Base-by-base conservation (phyloP, 92 coral and sea anemone species). In the Scolanthus callimorphus region DNA sequence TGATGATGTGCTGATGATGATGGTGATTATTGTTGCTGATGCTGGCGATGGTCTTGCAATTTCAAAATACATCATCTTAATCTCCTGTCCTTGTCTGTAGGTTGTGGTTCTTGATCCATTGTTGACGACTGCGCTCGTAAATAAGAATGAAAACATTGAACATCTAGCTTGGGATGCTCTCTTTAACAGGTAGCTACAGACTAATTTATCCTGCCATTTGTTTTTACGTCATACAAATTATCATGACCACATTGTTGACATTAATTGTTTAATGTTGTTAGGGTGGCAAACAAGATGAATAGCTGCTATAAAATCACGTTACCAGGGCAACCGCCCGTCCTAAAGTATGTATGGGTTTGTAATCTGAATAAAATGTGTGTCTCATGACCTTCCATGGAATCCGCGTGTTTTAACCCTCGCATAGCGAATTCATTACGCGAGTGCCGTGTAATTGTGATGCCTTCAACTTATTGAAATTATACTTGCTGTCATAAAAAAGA, bases 131-230 rank as follows among this genome's bases (percentile, higher is more conserved):
- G 88, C 88, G 29, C 60, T 89, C 22, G 55, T 94, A 13, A 90
- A 78, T 53, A 89, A 78, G 51, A 80, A 88, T 53, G 97, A 83
- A 53, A 78, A 71, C 45, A 47, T 78, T 31, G 80, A 73, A 12
- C 45, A 69, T 49, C 27, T 94, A 17, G 53, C 85, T 1, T 94
- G 99, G 99, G 99, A 94, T 49, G 89, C 55, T 59, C 80, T 94
- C 38, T 84, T 94, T 27, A 76, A 60, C 29, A 94, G 96, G 99
- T 85, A 45, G n/a, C n/a, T n/a, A n/a, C n/a, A n/a, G n/a, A n/a
- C n/a, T n/a, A n/a, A n/a, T n/a, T n/a, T n/a, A n/a, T n/a, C n/a
- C n/a, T n/a, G n/a, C n/a, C n/a, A n/a, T n/a, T n/a, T n/a, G n/a
- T n/a, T n/a, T n/a, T n/a, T n/a, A n/a, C n/a, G n/a, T n/a, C n/a